Evolutionary conservation across 2,888 invertebrate genomes (phyloP), one percentile per base, ranked within the genome.

Genomic region (Dysmachus trigonus): DNA sequence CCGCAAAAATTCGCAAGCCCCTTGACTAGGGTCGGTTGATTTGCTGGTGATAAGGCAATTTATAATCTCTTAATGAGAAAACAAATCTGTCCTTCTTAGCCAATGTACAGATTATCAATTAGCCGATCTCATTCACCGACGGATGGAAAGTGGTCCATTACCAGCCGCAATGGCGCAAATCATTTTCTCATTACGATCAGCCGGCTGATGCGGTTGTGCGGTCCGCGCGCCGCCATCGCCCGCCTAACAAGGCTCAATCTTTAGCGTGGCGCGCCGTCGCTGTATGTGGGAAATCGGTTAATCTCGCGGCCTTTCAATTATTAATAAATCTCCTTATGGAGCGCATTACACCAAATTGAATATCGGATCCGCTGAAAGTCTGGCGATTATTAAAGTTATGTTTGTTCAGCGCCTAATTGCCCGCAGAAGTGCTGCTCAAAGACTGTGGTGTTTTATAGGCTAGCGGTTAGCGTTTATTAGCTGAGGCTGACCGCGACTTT

Each of bases 141-240:
- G 41, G 38, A 38, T 83, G 47, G 72, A 72, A 83, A 72, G 72
- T 72, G 41, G 53, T 83, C 47, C 83, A 83, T 83, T 72, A 41
- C 72, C 38, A 13, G 83, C 6, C 53, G 83, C 83, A 83, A 72
- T 83, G 30, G 83, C 53, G 72, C 83, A 83, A 83, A 83, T 83
- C 83, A 83, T 83, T 83, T 83, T 83, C 83, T 83, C 62, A 83
- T 83, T 83, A 83, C 72, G 41, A 41, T 31, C 62, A 7, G 47
- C 47, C 47, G 47, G 7, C 22, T 82, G 47, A 71, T 31, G 33
- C 62, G 71, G 62, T 71, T 51, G n/a, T 31, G 38, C 2, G 15
- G 38, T 10, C 13, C 15, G 33, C 41, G 10, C 30, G 35, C 71
- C 38, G 47, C 76, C n/a, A n/a, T n/a, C 8, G n/a, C 72, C 31